Conservation (phyloP, 2,797 vertebrate genomes). For the Sebastiscus tertius region DNA sequence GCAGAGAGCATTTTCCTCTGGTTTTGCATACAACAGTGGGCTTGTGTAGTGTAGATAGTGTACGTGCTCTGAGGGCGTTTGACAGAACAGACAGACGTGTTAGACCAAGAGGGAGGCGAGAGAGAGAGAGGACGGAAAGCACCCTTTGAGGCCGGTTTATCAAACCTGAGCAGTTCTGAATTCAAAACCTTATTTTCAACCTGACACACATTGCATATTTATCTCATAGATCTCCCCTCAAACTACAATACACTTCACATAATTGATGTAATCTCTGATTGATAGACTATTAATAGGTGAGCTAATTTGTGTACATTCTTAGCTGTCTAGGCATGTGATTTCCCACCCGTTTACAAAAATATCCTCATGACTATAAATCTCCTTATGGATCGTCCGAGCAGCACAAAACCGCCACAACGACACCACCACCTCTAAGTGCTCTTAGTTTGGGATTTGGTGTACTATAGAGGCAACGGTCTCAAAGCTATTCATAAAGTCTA, state of each 20-base stretch:
- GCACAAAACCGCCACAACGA: slow-evolving; percentile 9
- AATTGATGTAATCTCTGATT: slow-evolving; percentile 46
- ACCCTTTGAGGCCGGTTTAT: slow-evolving; percentile 78
- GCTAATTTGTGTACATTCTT: slow-evolving; percentile 78
- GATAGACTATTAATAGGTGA: slow-evolving; percentile 49
- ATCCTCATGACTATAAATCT: slow-evolving; percentile 42
- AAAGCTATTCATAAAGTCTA: slow-evolving; percentile 22
- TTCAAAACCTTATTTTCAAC: slow-evolving; percentile 60
- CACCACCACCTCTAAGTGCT: slow-evolving; percentile 13
- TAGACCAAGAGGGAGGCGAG: neutral
- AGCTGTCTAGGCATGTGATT: slow-evolving; percentile 74
- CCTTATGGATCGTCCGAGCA: slow-evolving; percentile 42
- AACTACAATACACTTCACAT: slow-evolving; percentile 30
- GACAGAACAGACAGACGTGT: slow-evolving; percentile 18
- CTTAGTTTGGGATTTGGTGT: slow-evolving; percentile 25
- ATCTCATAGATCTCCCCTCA: slow-evolving; percentile 27
- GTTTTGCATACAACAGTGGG: slow-evolving; percentile 45
- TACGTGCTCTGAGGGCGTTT: slow-evolving; percentile 2
- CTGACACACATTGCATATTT: slow-evolving; percentile 80
- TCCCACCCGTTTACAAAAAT: slow-evolving; percentile 69
- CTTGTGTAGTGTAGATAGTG: slow-evolving; percentile 3
- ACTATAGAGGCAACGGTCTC: neutral
- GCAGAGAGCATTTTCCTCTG: slow-evolving; percentile 22
- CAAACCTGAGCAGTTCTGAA: slow-evolving; percentile 75
- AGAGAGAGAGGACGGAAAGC: slow-evolving; percentile 36